phyloP scores from a whole-genome alignment of 2,888 invertebrate species.

The Diaphora mendica region DNA sequence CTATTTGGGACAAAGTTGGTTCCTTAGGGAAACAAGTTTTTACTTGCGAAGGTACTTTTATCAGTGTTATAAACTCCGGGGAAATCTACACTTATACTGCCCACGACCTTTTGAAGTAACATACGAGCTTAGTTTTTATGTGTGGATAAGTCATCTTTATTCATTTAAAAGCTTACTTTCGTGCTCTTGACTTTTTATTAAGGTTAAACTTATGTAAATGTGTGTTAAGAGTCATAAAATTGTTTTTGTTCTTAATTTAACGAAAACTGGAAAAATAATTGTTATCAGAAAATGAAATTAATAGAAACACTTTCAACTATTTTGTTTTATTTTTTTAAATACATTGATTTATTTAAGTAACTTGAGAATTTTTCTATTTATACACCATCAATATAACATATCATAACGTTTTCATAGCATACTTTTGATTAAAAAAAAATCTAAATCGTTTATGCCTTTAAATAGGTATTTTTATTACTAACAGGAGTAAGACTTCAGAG shows the following conservation, averaged over 20 bases:
- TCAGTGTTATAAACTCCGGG: slow-evolving; percentile 66
- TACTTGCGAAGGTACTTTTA: slow-evolving; percentile 70
- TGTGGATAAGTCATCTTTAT: slow-evolving; percentile 19
- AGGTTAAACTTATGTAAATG: neutral
- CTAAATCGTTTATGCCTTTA: too few species aligned
- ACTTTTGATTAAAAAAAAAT: too few species aligned
- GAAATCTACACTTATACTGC: slow-evolving; percentile 68
- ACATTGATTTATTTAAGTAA: too few species aligned
- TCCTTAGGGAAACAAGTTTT: slow-evolving; percentile 65
- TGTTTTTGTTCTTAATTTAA: neutral
- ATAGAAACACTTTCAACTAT: too few species aligned
- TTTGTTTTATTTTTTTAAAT: too few species aligned
- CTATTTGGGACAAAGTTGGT: slow-evolving; percentile 68
- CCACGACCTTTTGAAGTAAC: slow-evolving; percentile 45
- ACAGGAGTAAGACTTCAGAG: too few species aligned
- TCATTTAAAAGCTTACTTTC: slow-evolving; percentile 2
- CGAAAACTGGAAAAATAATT: too few species aligned
- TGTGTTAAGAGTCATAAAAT: neutral
- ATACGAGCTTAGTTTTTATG: slow-evolving; percentile 27
- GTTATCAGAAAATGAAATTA: too few species aligned
- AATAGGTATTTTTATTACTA: too few species aligned
- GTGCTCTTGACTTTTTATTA: neutral
- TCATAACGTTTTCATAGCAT: too few species aligned
- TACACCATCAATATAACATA: too few species aligned
- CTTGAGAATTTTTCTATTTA: too few species aligned